Evolutionary conservation across 1,140 invertebrate genomes (phyloP).

Genomic region (Sminthurinus signatus): DNA sequence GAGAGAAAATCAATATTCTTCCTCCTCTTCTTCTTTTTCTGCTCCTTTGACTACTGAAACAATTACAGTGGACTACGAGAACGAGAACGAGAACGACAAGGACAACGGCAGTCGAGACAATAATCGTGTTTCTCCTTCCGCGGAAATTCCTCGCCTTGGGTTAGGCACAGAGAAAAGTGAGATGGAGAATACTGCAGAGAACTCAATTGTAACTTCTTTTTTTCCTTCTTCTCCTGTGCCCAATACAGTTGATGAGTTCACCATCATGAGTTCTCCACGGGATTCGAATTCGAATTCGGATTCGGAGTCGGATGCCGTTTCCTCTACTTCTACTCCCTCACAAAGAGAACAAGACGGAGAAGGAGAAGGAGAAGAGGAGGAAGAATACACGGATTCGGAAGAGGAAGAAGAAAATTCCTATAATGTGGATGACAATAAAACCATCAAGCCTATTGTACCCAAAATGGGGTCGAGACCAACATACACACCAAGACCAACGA

Average conservation of each 20-base stretch:
- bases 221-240: neutral
- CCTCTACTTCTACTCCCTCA: neutral
- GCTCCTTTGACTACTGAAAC: neutral
- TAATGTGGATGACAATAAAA: constrained; percentile 10
- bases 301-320: neutral
- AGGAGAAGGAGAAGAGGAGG: neutral
- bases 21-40: neutral
- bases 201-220: constrained; percentile 1
- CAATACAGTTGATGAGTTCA: constrained; percentile 9
- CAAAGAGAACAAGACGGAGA: neutral
- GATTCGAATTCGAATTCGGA: neutral
- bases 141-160: constrained; percentile 6
- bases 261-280: neutral
- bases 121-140: constrained; percentile 8
- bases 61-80: constrained; percentile 12
- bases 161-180: constrained; percentile 3
- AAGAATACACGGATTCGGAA: neutral
- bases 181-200: neutral
- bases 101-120: constrained; percentile 1
- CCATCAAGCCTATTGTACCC: constrained; percentile 3
- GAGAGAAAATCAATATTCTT: constrained; percentile 5
- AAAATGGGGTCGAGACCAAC: constrained; percentile 8
- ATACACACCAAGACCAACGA: too few species aligned
- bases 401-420: neutral
- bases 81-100: too few species aligned